Percentiles rank a stretch among this genome's conserved stretches.
Conservation (phyloP, 2,113 vertebrate species). For the Rhodinocichla rosea region DNA sequence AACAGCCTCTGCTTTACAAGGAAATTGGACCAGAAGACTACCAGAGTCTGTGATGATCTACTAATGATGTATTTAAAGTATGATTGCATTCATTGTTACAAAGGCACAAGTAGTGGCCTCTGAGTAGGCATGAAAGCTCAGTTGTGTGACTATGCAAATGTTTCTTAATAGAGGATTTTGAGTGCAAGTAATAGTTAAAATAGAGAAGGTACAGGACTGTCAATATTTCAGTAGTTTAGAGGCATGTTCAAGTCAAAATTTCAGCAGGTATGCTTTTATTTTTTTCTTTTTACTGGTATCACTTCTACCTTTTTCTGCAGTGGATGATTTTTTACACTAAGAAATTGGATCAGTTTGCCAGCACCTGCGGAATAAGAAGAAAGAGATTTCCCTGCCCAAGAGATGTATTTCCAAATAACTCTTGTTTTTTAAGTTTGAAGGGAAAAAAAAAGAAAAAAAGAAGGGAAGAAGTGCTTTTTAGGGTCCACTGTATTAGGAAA, state of each 20-base stretch:
- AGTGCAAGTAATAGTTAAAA: background rate
- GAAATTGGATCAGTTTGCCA: conserved; percentile 44
- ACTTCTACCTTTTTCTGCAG: conserved; percentile 41
- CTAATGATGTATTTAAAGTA: background rate
- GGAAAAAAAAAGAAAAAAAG: background rate
- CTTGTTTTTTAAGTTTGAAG: background rate
- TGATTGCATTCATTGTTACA: background rate
- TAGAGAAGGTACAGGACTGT: background rate
- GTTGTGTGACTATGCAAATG: background rate
- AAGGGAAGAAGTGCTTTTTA: background rate
- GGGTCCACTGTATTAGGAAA: background rate
- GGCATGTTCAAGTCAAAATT: background rate
- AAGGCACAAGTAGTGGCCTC: background rate
- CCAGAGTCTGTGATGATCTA: background rate
- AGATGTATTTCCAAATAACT: background rate
- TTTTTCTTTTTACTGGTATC: background rate
- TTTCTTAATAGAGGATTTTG: background rate
- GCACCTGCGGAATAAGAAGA: conserved; percentile 51
- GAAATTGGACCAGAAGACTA: background rate
- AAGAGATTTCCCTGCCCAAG: background rate
- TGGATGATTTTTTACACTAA: conserved; percentile 42
- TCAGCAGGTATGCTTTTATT: conserved; percentile 24
- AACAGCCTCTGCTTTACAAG: background rate
- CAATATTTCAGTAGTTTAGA: conserved; percentile 6
- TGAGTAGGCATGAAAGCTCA: background rate